Percentiles rank a stretch among this genome's conserved stretches.
Evolutionary conservation across 2,113 vertebrate genomes (phyloP).

Genomic region (Peromyscus leucopus): DNA sequence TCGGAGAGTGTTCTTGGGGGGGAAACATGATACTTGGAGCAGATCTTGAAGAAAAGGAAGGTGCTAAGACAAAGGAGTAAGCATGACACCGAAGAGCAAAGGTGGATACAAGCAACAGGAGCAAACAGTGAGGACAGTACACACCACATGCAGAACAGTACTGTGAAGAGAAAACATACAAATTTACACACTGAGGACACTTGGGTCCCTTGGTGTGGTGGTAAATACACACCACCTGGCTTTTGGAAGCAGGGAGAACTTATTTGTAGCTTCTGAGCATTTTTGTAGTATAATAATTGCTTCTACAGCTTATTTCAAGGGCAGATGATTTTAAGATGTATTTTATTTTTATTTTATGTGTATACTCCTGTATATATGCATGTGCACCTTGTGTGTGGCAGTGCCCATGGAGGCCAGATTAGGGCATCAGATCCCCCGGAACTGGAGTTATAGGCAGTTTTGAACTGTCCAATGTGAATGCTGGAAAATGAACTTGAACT

Average conservation of each 20-base stretch:
- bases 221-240: not conserved
- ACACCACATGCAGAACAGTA: not conserved
- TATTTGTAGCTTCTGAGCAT: not conserved
- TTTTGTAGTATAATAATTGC: not conserved
- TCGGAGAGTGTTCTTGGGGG: not conserved
- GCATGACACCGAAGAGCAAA: not conserved
- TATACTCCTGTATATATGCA: not conserved
- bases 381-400: not conserved
- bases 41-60: not conserved
- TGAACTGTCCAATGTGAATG: not conserved
- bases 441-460: not conserved
- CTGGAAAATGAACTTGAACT: not conserved
- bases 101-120: no score
- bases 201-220: no score
- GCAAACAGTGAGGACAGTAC: not conserved
- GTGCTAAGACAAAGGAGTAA: not conserved
- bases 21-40: not conserved
- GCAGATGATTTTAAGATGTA: not conserved
- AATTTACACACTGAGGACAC: not conserved
- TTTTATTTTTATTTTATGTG: not conserved
- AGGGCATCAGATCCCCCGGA: not conserved
- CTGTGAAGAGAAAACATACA: not conserved
- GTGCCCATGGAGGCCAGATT: not conserved
- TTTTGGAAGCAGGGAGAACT: no score
- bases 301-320: not conserved